phyloP scores from a whole-genome alignment of 1,140 invertebrate genomes.

The Radopholus similis region DNA sequence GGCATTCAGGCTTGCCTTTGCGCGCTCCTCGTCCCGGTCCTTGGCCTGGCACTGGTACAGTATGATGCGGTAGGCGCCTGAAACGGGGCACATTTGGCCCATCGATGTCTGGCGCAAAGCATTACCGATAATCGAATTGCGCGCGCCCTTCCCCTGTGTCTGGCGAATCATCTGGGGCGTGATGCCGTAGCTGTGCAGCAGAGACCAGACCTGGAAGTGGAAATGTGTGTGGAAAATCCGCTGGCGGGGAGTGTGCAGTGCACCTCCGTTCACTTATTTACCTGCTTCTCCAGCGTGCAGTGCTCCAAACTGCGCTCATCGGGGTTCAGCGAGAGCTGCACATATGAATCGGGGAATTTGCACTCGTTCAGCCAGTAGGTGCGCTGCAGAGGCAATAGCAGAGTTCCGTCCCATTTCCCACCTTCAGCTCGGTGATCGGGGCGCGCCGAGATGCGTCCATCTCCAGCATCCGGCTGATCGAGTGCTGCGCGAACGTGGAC shows the following conservation, averaged over 20 bases:
- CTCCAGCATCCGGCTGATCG: constrained; percentile 51
- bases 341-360: constrained; percentile 54
- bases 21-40: constrained; percentile 44
- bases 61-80: constrained; percentile 55
- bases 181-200: constrained; percentile 49
- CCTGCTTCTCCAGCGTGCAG: constrained; percentile 31
- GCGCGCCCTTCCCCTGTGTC: constrained; percentile 46
- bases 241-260: too few species aligned
- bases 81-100: background rate
- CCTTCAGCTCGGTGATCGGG: constrained; percentile 42
- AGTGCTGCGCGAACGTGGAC: constrained; percentile 39
- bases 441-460: constrained; percentile 44
- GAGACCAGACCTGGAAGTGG: too few species aligned
- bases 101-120: background rate
- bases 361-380: constrained; percentile 50
- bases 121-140: constrained; percentile 47
- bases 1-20: constrained; percentile 38
- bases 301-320: constrained; percentile 45
- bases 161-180: constrained; percentile 51
- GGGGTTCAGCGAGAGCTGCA: constrained; percentile 44
- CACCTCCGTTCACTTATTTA: too few species aligned
- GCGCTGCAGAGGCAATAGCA: constrained; percentile 30
- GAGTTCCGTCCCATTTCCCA: constrained; percentile 18
- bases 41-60: constrained; percentile 47
- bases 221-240: too few species aligned